Percentiles rank a stretch among this genome's conserved stretches.
Evolutionary conservation across 35 echinoderm and acorn worm genomes (phyloP).

Genomic region (Acanthaster planci): DNA sequence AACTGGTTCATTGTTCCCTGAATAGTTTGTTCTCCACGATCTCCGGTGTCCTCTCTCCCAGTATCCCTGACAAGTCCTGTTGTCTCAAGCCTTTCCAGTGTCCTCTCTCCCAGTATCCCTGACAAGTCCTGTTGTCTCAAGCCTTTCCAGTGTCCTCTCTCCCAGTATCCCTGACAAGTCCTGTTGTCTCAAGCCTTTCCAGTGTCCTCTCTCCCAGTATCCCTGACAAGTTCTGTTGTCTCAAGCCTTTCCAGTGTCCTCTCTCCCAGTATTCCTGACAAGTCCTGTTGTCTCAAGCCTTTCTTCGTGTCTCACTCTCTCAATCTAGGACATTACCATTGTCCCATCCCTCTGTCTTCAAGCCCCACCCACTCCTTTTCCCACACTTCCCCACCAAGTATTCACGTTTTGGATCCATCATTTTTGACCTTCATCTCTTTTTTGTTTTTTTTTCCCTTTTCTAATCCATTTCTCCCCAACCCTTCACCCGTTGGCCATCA

Average conservation of each 20-base stretch:
- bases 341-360: background rate
- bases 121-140: no score
- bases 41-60: no score
- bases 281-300: background rate
- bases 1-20: no score
- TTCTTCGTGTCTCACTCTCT: background rate
- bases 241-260: background rate
- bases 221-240: constrained; percentile 5
- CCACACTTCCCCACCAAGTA: background rate
- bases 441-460: background rate
- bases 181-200: background rate
- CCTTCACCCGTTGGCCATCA: background rate
- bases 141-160: no score
- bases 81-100: background rate
- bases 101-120: no score
- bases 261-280: background rate
- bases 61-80: background rate
- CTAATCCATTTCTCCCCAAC: background rate
- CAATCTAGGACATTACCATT: background rate
- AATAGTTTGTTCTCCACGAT: no score
- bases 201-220: background rate
- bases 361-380: background rate
- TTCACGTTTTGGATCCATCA: no score
- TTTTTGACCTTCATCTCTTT: background rate
- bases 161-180: background rate